Evolutionary conservation across 2,113 vertebrate species (phyloP).

Genomic region (Megaceryle maxima): DNA sequence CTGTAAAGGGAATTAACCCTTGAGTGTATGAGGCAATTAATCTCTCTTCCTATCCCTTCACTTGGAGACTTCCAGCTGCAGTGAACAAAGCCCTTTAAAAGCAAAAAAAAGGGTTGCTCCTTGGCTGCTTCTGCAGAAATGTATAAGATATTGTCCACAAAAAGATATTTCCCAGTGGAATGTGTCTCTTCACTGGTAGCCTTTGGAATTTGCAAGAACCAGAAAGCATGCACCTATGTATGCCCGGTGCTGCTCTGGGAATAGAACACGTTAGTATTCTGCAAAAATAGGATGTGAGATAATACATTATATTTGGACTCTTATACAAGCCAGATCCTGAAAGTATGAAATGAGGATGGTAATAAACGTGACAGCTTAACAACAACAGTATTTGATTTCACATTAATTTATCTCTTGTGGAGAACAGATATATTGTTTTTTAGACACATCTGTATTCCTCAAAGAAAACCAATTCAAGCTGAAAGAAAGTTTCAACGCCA

Average conservation of each 20-base stretch:
- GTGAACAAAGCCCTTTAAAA: constrained; percentile 25
- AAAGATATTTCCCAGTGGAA: background rate
- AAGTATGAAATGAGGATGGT: constrained; percentile 15
- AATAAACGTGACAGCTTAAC: constrained; percentile 48
- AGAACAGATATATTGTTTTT: constrained; percentile 17
- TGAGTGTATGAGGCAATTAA: background rate
- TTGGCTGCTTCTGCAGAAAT: background rate
- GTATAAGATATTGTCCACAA: background rate
- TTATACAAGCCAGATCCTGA: background rate
- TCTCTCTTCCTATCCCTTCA: background rate
- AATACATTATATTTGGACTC: background rate
- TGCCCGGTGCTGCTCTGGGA: background rate
- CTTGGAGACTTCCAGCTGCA: background rate
- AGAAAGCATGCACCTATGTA: background rate
- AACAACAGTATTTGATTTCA: constrained; percentile 42
- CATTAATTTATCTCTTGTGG: constrained; percentile 37
- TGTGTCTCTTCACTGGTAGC: background rate
- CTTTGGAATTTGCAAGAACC: background rate
- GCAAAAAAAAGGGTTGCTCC: background rate
- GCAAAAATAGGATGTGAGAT: background rate
- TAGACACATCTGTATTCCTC: constrained; percentile 19
- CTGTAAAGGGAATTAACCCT: background rate
- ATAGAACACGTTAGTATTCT: background rate
- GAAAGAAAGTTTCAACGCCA: background rate
- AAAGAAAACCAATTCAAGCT: constrained; percentile 23